Evolutionary conservation across 2,888 invertebrate genomes (phyloP).

Genomic region (Unio pictorum): DNA sequence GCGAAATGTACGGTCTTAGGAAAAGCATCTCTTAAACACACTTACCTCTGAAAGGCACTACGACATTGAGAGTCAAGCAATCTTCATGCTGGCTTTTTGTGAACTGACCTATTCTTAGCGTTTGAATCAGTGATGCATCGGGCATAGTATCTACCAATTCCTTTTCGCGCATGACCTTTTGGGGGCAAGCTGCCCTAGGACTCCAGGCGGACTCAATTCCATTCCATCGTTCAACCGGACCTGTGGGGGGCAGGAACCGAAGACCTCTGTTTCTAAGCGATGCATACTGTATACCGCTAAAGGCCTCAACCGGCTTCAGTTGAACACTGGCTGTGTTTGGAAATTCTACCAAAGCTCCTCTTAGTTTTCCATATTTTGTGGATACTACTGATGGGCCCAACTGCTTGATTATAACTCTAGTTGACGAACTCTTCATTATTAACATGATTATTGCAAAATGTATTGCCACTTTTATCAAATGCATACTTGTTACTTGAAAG

Average conservation of each 20-base stretch:
- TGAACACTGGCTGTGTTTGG: constrained; percentile 39
- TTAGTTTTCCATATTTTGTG: constrained; percentile 88
- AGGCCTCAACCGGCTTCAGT: constrained; percentile 83
- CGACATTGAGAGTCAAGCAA: constrained; percentile 37
- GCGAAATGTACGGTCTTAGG: no score
- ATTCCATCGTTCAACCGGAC: constrained; percentile 87
- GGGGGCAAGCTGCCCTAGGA: constrained; percentile 91
- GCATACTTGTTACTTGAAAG: no score
- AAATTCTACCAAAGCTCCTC: constrained; percentile 76
- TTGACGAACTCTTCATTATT: no score
- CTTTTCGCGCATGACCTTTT: constrained; percentile 69
- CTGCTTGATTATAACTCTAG: constrained; percentile 21
- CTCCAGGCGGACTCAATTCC: constrained; percentile 79
- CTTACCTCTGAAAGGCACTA: constrained; percentile 37
- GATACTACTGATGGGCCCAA: constrained; percentile 25
- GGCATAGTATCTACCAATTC: constrained; percentile 18
- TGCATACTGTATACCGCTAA: constrained; percentile 93
- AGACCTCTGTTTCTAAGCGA: constrained; percentile 90
- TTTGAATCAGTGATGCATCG: constrained; percentile 17
- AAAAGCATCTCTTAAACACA: not conserved
- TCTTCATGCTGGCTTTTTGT: constrained; percentile 31
- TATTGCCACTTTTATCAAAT: no score
- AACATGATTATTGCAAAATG: no score
- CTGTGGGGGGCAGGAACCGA: constrained; percentile 96
- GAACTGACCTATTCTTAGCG: constrained; percentile 21